Base-by-base conservation (phyloP, 1,140 invertebrate species). In the Elymnias hypermnestra region DNA sequence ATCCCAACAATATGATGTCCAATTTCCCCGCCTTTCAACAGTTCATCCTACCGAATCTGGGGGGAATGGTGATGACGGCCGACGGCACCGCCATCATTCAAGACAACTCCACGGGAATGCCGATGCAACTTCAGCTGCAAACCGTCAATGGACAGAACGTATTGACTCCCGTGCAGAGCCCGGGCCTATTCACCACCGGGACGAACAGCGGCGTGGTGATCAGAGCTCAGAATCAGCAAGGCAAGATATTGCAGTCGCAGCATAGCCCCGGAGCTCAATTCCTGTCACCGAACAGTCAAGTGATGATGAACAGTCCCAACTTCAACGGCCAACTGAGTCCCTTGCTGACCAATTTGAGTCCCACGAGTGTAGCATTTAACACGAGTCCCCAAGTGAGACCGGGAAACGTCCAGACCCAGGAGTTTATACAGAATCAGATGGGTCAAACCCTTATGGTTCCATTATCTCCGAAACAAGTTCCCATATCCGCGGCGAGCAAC, bases 11-110 rank as follows among this genome's bases (percentile, higher is more conserved):
- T 5, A 90, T 94, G 45, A 91, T 94, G 29, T 91, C 92, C 50
- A 94, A 94, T 69, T 92, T 94, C 63, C 92, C 92, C 0, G 90
- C 92, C 0, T 93, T 94, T 40, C 94, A 95, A 62, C 94, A 95
- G 63, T 92, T 95, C 59, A 91, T 95, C 33, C 91, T 95, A 31
- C 94, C 94, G 2, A 93, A 94, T 57, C 73, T 94, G 1, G 92
- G 93, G 1, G 88, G 94, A 51, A 90, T 95, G 89, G 89, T 94
- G 31, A 90, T 91, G 92, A 89, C 93, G 13, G 89, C 92, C 15
- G 90, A 93, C 58, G 90, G 90, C 1, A 91, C 92, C 1, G 89
- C 91, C 0, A 82, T 93, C 10, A 73, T 93, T 2, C 90, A 92
- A 63, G 90, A 92, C 43, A 89, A 91, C 8, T 90, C 88, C 0